These are phyloP conservation scores for Sicus ferrugineus DNA, from an alignment of 2,888 invertebrate genomes.

Conservation along the genomic window DNA sequence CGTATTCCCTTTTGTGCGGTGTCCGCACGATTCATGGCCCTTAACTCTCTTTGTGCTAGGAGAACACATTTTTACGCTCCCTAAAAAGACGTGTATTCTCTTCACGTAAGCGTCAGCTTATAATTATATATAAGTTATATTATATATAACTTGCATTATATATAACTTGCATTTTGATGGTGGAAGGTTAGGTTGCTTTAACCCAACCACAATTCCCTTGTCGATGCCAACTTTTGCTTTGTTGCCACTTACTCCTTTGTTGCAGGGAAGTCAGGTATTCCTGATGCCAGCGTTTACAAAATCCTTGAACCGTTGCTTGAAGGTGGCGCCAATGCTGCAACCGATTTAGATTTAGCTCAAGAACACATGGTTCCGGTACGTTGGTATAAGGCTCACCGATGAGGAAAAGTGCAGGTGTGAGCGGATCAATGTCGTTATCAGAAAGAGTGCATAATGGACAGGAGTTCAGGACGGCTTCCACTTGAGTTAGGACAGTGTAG, in stretches of 20 bases:
- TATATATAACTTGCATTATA: no score
- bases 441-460: not conserved
- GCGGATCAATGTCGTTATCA: constrained; percentile 20
- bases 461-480: constrained; percentile 6
- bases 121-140: no score
- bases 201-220: not conserved
- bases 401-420: constrained; percentile 35
- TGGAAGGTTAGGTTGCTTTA: not conserved
- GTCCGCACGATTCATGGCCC: no score
- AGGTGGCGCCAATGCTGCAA: constrained; percentile 30
- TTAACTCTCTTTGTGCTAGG: no score
- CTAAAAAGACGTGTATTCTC: no score
- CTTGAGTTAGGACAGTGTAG: constrained; percentile 10
- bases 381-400: constrained; percentile 33
- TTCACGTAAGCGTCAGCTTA: no score
- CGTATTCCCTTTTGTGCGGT: no score
- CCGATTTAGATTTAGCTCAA: constrained; percentile 23
- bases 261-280: constrained; percentile 35
- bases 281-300: constrained; percentile 35
- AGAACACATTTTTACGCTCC: no score
- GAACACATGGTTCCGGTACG: constrained; percentile 31
- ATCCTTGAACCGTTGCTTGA: constrained; percentile 35
- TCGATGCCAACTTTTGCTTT: not conserved
- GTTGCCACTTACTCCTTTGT: constrained; percentile 32
- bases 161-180: no score